These are phyloP conservation scores for Parazoanthus swiftii DNA, from an alignment of 92 coral and sea anemone genomes.

Conservation along the genomic window DNA sequence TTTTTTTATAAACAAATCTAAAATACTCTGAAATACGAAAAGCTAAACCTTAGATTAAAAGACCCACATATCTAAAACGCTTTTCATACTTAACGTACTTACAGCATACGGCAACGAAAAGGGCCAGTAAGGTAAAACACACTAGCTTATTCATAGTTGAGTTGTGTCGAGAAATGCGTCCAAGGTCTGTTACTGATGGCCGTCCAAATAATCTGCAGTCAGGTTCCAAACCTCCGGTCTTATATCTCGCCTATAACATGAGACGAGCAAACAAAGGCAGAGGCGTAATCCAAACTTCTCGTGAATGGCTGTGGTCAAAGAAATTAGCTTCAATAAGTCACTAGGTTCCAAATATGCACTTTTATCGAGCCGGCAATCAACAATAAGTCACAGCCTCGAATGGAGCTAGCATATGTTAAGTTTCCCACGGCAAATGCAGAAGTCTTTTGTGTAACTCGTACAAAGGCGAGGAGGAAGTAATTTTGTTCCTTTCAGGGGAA, in stretches of 20 bases:
- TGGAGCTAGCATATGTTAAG: background rate
- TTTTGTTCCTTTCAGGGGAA: conserved; percentile 24
- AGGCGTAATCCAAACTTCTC: conserved; percentile 34
- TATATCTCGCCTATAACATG: conserved; percentile 21
- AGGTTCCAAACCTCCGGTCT: background rate
- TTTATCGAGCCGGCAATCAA: conserved; percentile 36
- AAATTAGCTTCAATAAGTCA: conserved; percentile 62
- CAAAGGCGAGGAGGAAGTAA: conserved; percentile 41
- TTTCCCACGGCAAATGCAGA: conserved; percentile 37
- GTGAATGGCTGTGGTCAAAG: conserved; percentile 54
- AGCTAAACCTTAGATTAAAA: background rate
- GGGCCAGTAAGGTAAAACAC: conserved; percentile 12
- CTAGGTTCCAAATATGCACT: conserved; percentile 62
- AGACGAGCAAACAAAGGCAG: conserved; percentile 32
- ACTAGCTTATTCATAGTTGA: conserved; percentile 34
- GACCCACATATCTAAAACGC: background rate
- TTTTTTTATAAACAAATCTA: no score
- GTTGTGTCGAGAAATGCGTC: conserved; percentile 1
- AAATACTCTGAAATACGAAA: background rate
- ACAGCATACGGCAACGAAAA: conserved; percentile 19
- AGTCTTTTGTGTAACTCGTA: conserved; percentile 17
- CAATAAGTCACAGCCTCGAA: conserved; percentile 23
- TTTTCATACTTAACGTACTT: background rate
- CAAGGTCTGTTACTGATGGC: conserved; percentile 11
- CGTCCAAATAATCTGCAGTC: conserved; percentile 29